These are phyloP conservation scores for Ichneumoninae sp. DNA, from an alignment of 2,888 invertebrate species.

Conservation along the genomic window DNA sequence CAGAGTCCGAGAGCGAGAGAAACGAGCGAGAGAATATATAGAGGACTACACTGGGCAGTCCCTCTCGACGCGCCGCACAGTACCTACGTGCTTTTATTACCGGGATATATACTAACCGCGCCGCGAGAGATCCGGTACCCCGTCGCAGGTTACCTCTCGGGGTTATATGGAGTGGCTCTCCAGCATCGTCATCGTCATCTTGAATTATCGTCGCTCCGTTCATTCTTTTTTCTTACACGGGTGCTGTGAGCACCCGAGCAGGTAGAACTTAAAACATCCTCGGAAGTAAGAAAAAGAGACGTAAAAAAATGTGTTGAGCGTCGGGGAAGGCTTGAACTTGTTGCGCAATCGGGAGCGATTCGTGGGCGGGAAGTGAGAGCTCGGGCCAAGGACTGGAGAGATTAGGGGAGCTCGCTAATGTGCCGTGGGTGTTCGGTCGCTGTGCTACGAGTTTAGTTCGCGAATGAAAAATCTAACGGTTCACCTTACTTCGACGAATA, in stretches of 20 bases:
- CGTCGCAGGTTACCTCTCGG: constrained; percentile 21
- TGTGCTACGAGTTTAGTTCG: constrained; percentile 36
- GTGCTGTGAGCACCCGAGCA: constrained; percentile 9
- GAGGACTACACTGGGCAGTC: constrained; percentile 79
- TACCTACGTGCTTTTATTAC: constrained; percentile 81
- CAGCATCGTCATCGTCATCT: constrained; percentile 26
- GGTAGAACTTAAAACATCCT: constrained; percentile 26
- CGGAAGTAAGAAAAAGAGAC: constrained; percentile 16
- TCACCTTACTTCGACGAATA: background rate
- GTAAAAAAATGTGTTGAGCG: constrained; percentile 44
- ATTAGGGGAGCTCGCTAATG: constrained; percentile 25
- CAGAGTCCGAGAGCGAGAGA: constrained; percentile 51
- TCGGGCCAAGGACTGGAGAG: constrained; percentile 26
- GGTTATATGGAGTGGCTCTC: constrained; percentile 48
- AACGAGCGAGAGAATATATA: constrained; percentile 70
- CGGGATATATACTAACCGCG: constrained; percentile 55
- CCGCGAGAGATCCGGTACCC: constrained; percentile 41
- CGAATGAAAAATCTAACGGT: background rate
- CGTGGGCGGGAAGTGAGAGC: constrained; percentile 42
- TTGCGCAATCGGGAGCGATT: constrained; percentile 57
- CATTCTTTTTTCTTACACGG: constrained; percentile 10
- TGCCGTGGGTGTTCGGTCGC: constrained; percentile 39
- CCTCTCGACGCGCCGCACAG: constrained; percentile 78
- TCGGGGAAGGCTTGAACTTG: constrained; percentile 32
- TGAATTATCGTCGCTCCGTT: background rate